Conservation (phyloP, 1,140 invertebrate genomes). For the Sarcophaga bullata region DNA sequence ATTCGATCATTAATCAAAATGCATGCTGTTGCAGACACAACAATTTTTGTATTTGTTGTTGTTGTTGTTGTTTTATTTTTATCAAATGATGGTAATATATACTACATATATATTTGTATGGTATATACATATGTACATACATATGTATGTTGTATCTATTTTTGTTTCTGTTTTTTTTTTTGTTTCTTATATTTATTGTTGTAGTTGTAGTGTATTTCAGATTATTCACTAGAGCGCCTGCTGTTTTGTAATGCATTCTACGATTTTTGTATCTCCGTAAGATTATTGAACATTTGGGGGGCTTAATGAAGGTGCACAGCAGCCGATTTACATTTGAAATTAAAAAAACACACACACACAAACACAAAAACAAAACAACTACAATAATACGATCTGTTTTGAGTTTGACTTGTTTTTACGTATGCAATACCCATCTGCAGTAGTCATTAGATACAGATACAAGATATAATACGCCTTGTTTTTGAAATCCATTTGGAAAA, state of each 20-base stretch:
- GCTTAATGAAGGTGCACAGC: conserved; percentile 25
- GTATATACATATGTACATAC: background rate
- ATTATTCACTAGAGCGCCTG: conserved; percentile 13
- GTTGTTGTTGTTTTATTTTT: background rate
- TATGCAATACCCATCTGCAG: background rate
- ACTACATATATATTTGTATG: too few species aligned
- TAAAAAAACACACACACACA: too few species aligned
- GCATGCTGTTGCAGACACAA: conserved; percentile 56
- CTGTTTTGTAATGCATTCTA: conserved; percentile 24
- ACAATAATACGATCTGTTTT: conserved; percentile 2
- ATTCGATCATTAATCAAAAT: conserved; percentile 64
- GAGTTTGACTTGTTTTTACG: background rate
- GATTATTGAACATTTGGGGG: conserved; percentile 6
- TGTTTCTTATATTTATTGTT: background rate
- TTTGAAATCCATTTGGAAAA: background rate
- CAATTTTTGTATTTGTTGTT: conserved; percentile 41
- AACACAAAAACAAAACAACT: background rate
- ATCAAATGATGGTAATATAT: background rate
- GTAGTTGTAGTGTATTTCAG: background rate
- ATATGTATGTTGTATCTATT: conserved; percentile 17
- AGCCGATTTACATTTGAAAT: background rate
- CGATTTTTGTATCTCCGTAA: conserved; percentile 6
- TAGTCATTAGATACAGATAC: conserved; percentile 26
- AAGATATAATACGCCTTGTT: background rate
- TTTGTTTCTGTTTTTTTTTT: conserved; percentile 44